Evolutionary conservation across 2,888 invertebrate species (phyloP), one percentile per base, ranked within the genome.

Genomic region (Amblyjoppa proteus): DNA sequence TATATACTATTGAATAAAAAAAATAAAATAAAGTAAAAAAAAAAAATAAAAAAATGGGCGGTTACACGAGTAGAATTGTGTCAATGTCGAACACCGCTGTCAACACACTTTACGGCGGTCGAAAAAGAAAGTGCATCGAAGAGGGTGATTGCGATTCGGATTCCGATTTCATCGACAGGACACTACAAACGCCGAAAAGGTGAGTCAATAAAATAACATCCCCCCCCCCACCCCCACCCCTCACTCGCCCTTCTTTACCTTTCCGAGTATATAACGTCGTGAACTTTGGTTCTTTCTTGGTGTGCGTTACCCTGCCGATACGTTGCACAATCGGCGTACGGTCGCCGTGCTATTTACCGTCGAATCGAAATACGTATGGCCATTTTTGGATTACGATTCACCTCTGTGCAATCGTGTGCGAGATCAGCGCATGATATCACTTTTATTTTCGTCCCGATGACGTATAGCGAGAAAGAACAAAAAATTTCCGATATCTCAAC

Each of bases 121-220:
- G 94, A 74, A 95, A 96, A 86, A 94, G 96, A 82, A 96, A 96
- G 92, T 95, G 95, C 74, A 95, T 95, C 87, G 95, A 95, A 76
- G 94, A 94, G 56, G 95, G 95, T 83, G 92, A 93, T 64, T 94
- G 94, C 83, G 95, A 95, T 88, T 94, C 95, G 76, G 94, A 95
- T 86, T 94, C 95, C 80, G 95, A 95, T 89, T 94, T 95, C 77
- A 95, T 96, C 87, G 95, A 95, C 87, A 94, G 95, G 88, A 95
- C 95, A 0, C 91, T 96, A 81, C 95, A 95, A 89, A 95, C 95
- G n/a, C 96, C 96, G 2, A 96, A 96, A 94, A 96, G 95, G 96
- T 96, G 92, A 91, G 93, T 49, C 1, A 28, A 64, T 16, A 64
- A 64, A 28, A 6, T 28, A 28, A 64, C 16, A 20, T 20, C 20